Base-by-base conservation (phyloP, 2,888 invertebrate genomes). In the Papilio elwesi region DNA sequence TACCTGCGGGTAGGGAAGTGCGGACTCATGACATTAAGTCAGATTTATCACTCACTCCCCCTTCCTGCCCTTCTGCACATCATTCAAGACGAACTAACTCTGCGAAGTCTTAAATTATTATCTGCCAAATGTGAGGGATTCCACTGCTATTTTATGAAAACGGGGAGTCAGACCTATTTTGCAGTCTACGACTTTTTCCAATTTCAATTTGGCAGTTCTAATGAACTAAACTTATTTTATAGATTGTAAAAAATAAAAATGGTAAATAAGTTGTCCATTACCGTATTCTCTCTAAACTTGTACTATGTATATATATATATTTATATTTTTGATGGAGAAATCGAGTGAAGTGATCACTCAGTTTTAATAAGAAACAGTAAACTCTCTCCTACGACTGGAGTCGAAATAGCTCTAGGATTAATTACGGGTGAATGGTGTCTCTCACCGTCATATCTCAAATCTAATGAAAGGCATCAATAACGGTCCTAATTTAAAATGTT, bases 41-140 rank as follows among this genome's bases (percentile, higher is more conserved):
- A 88, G 89, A 92, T 91, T 92, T 90, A 92, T 92, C 85, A 85
- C 79, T 47, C 75, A 73, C 76, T 82, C 79, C 82, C 85, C 85
- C 83, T 81, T 74, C 73, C 76, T 78, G 81, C 80, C 80, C 85
- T 86, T 86, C 85, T 83, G 82, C 82, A 76, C 83, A 83, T 86
- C 85, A 85, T 82, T 83, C 81, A 82, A 82, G 78, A 78, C 11
- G 64, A 64, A 73, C 66, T 65, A 49, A 70, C 62, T 55, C 38
- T 64, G 55, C 53, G 48, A 63, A 52, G 68, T 68, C 55, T 72
- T 71, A 72, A 72, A 72, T 68, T 72, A 67, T 72, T 53, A 53
- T 68, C 72, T 55, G 53, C 63, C 72, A 68, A 68, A 64, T 55
- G 67, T 48, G 68, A 68, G 63, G 55, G 64, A 68, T 70, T 49